Percentiles rank a stretch among this genome's conserved stretches.
phyloP scores from a whole-genome alignment of 1,140 invertebrate genomes.

The Ceratitis capitata region DNA sequence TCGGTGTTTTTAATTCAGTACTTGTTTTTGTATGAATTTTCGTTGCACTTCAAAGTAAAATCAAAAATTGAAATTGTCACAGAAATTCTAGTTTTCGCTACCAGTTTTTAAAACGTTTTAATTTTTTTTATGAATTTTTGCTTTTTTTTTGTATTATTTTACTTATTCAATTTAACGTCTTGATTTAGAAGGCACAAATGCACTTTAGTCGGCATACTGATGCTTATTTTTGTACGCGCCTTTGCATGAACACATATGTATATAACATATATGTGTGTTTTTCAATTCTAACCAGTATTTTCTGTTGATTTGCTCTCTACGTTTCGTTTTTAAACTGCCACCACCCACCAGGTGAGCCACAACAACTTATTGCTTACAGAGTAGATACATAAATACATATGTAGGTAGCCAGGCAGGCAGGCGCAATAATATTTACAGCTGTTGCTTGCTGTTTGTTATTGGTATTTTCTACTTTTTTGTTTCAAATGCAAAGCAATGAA shows the following conservation, averaged over 20 bases:
- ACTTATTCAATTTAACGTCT: neutral
- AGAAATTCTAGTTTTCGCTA: slow-evolving; percentile 27
- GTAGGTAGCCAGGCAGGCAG: too few relatives aligned
- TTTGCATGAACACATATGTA: neutral
- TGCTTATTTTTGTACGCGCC: neutral
- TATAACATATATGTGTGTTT: neutral
- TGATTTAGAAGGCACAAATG: neutral
- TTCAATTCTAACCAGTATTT: slow-evolving; percentile 36
- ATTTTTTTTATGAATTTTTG: too few relatives aligned
- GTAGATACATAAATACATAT: too few relatives aligned
- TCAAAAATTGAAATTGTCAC: neutral
- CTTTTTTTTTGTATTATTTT: neutral
- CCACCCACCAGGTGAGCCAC: slow-evolving; percentile 13
- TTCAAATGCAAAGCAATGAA: neutral
- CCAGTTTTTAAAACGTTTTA: neutral
- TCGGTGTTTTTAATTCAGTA: neutral
- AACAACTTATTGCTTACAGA: neutral
- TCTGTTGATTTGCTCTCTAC: neutral
- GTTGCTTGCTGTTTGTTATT: neutral
- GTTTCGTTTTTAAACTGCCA: slow-evolving; percentile 13
- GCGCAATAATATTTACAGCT: neutral
- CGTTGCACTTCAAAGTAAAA: neutral
- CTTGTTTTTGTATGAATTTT: neutral
- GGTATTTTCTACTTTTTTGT: too few relatives aligned
- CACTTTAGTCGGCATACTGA: neutral